Evolutionary conservation across 2,113 vertebrate species (phyloP), one percentile per base, ranked within the genome.

Genomic region (Hippocampus guttulatus): DNA sequence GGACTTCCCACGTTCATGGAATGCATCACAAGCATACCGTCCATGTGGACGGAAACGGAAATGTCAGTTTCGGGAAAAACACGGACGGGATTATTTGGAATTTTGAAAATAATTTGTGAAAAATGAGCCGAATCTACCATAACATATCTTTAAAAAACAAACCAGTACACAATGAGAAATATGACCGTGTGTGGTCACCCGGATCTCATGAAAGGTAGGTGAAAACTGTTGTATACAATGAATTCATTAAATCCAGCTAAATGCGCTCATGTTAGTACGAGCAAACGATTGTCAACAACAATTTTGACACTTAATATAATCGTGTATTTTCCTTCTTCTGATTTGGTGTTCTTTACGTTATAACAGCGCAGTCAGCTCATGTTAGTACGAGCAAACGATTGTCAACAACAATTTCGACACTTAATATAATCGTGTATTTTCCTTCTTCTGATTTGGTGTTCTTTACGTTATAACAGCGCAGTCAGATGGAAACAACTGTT

Each of bases 51-150:
- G 77, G 68, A 80, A 74, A 69, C 80, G 89, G 88, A 91, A 90
- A 45, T 65, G 84, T 84, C 10, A 14, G 47, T 54, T 66, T 74
- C 33, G 30, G 70, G 66, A 66, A 73, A 73, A 74, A 52, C 20
- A 4, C 38, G 21, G 58, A 51, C 10, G 3, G 45, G 8, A 64
- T 58, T 63, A 61, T 21, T 40, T 20, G 4, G 1, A 21, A 8
- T 2, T 16, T 7, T 1, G 16, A 41, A 21, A n/a, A 60, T 27
- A 27, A 33, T 47, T 3, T 40, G 1, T 3, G 0, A 41, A 85
- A 80, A 63, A 92, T 95, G 95, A 95, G 95, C 77, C 91, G 95
- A 38, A 93, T 95, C 82, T 94, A 94, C 70, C 70, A 92, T 3
- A 89, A 95, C 83, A 72, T 86, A 25, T 88, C 84, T 63, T 86